phyloP scores from a whole-genome alignment of 2,113 vertebrate species.

The Excalfactoria chinensis region DNA sequence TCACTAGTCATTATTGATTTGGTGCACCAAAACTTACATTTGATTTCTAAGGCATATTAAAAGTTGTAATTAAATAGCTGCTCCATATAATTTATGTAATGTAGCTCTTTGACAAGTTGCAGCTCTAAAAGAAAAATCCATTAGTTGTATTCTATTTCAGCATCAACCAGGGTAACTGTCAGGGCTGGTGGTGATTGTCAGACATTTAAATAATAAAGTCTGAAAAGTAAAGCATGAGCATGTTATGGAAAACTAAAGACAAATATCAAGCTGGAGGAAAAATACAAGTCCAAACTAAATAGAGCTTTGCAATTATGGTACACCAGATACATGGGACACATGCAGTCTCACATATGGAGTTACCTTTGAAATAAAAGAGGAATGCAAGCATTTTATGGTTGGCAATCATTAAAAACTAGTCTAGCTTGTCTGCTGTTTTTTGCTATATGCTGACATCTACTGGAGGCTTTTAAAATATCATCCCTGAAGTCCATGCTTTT shows the following conservation, averaged over 20 bases:
- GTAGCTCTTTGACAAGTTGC: neutral
- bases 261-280: neutral
- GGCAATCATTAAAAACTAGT: neutral
- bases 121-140: neutral
- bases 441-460: constrained; percentile 74
- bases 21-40: neutral
- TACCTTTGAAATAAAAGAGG: neutral
- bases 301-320: neutral
- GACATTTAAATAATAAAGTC: neutral
- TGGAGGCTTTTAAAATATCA: constrained; percentile 42
- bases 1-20: neutral
- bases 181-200: neutral
- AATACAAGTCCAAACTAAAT: neutral
- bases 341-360: neutral
- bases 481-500: neutral
- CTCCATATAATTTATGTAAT: neutral
- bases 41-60: neutral
- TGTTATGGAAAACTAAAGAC: neutral
- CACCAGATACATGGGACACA: neutral
- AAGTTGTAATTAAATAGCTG: neutral
- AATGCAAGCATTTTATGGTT: neutral
- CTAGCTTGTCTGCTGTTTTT: neutral
- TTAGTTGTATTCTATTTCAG: neutral
- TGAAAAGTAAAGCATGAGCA: neutral
- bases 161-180: neutral